Evolutionary conservation across 1,140 invertebrate species (phyloP).

Genomic region (Marisa cornuarietis): DNA sequence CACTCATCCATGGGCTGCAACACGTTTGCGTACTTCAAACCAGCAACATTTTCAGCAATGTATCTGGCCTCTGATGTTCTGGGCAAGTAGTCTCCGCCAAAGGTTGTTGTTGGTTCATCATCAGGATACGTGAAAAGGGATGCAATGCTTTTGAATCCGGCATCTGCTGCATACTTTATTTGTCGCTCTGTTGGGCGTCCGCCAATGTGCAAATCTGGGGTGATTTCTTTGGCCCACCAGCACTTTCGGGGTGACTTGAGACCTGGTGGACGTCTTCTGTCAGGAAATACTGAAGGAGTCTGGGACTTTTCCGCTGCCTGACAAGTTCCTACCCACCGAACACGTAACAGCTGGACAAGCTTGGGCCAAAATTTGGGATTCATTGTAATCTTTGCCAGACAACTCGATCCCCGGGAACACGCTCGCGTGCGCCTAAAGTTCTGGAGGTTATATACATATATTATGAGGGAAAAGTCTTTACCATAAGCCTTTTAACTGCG

Average conservation of each 20-base stretch:
- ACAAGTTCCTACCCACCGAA: too few species aligned
- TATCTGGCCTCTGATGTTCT: conserved; percentile 36
- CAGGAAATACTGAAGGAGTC: conserved; percentile 23
- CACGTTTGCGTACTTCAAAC: conserved; percentile 41
- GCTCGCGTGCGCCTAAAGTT: too few species aligned
- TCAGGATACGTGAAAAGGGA: conserved; percentile 47
- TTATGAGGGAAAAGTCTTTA: too few species aligned
- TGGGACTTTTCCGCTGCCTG: background rate
- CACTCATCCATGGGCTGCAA: conserved; percentile 44
- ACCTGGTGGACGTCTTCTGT: conserved; percentile 38
- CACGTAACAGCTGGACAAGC: too few species aligned
- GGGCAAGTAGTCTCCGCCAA: conserved; percentile 47
- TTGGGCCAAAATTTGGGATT: too few species aligned
- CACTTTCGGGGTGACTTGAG: conserved; percentile 47
- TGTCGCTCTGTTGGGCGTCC: conserved; percentile 51
- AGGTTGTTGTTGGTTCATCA: conserved; percentile 29
- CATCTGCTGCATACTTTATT: conserved; percentile 54
- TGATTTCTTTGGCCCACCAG: conserved; percentile 60
- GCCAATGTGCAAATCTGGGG: conserved; percentile 49
- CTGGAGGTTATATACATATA: too few species aligned
- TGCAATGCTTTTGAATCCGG: conserved; percentile 52
- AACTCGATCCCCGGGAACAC: too few species aligned
- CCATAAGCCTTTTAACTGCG: too few species aligned
- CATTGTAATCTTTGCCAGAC: too few species aligned
- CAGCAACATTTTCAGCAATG: conserved; percentile 32